Base-by-base conservation (phyloP, 2,888 invertebrate genomes). In the Drosophila kokeensis region DNA sequence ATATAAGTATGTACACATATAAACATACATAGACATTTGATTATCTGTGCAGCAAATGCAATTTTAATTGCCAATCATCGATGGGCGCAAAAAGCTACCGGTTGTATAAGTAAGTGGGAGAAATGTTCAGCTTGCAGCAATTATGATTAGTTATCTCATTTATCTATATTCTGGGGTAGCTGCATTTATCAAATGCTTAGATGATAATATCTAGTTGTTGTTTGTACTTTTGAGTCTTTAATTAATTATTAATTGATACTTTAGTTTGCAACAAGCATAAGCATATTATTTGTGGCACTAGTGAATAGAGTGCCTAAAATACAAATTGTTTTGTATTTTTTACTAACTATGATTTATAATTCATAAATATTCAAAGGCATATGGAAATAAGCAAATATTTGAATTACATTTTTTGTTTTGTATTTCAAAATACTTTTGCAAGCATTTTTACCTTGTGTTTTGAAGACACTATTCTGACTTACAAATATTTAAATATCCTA, bases 41-140 rank as follows among this genome's bases (percentile, higher is more conserved):
- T 79, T 73, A 84, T 84, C 67, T 66, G 69, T 73, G 66, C 79
- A 58, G 57, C 70, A 81, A 68, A 79, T 76, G 76, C 76, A 72
- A 77, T 87, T 89, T 89, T 89, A 84, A 89, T 84, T 89, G 84
- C 90, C 85, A 82, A 77, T 84, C 79, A 67, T 76, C 82, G 55
- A 62, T 59, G 59, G 27, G 50, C 50, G 38, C 24, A 50, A 49
- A 49, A 29, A 27, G 62, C 67, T 50, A 58, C 67, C 48, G 63
- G 40, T 77, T 79, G 80, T 74, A 75, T 74, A 77, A 77, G 69
- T 69, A 15, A 24, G 42, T 71, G 73, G 45, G 50, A 30, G 55
- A 57, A 72, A 61, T 34, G 29, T 11, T 15, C 10, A 24, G 11
- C n/a, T n/a, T 18, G n/a, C 5, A 6, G 21, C 15, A 40, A 45